These are phyloP conservation scores for Lepus timidus DNA, from an alignment of 2,113 vertebrate species.

Conservation along the genomic window DNA sequence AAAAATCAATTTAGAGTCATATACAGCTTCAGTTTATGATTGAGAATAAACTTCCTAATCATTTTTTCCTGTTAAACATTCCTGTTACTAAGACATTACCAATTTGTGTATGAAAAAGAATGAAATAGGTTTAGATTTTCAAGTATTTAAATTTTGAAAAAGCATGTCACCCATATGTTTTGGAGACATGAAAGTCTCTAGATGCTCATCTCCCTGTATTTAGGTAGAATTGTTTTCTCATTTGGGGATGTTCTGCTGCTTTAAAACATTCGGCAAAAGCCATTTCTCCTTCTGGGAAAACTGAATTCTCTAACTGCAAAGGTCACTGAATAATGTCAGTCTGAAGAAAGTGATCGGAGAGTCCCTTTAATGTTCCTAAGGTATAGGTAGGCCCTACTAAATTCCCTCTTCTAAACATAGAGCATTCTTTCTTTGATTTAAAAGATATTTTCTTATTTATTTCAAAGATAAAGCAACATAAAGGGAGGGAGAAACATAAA, in stretches of 20 bases:
- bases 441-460: too few relatives aligned
- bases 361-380: neutral
- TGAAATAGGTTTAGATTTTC: conserved; percentile 20
- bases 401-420: neutral
- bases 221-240: conserved; percentile 2
- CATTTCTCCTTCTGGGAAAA: conserved; percentile 15
- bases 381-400: neutral
- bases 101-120: conserved; percentile 36
- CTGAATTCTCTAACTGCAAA: conserved; percentile 34
- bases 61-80: conserved; percentile 54
- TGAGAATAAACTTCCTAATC: conserved; percentile 20
- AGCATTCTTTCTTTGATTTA: neutral
- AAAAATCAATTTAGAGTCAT: conserved; percentile 17
- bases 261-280: conserved; percentile 10
- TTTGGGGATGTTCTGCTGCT: neutral
- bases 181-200: neutral
- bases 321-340: conserved; percentile 39
- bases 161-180: neutral
- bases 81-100: conserved; percentile 55
- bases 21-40: neutral
- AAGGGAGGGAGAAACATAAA: too few relatives aligned
- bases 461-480: too few relatives aligned
- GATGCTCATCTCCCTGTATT: neutral
- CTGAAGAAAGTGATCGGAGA: neutral
- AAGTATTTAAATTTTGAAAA: conserved; percentile 30